Evolutionary conservation across 1,140 invertebrate genomes (phyloP), one percentile per base, ranked within the genome.

Genomic region (Aphidius gifuensis): DNA sequence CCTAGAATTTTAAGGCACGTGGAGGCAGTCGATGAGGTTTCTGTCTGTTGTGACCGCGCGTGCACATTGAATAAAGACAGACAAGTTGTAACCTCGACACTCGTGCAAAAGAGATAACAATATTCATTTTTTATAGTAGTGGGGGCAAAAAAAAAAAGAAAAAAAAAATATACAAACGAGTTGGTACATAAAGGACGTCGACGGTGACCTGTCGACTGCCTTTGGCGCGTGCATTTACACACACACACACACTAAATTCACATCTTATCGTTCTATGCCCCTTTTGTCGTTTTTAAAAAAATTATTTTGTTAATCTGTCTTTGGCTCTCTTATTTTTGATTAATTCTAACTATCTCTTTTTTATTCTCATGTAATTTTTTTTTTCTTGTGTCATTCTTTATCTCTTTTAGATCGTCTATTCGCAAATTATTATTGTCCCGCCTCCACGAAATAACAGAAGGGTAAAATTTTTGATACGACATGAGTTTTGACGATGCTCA

Each of bases 1-100:
- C 76, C 77, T 78, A 79, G 74, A 78, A 78, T 78, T 77, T 78
- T 65, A 74, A 74, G 69, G 77, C 77, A 78, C 77, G 77, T 79
- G 76, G 76, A 79, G 77, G 77, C 66, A 51, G 74, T 51, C 70
- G 76, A 58, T 67, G 74, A 60, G 76, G 77, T 78, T 78, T 78
- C 71, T 1, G 43, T 43, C 59, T 39, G 57, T 53, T 39, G 47
- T 6, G 42, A 45, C 54, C 64, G 73, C 74, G 72, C 76, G 69
- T 73, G 71, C 68, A 69, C 40, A 55, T 55, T 55, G 3, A 55
- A 71, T 47, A 45, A 69, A n/a, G 60, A 69, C 61, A 51, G 23
- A 55, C 49, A 39, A 42, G 39, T 45, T 5, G 43, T 3, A 38
- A 21, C 32, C n/a, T 6, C 43, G 6, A 21, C 45, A 21, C 23